Base-by-base conservation (phyloP, 2,888 invertebrate species). In the Pristionchus entomophagus region DNA sequence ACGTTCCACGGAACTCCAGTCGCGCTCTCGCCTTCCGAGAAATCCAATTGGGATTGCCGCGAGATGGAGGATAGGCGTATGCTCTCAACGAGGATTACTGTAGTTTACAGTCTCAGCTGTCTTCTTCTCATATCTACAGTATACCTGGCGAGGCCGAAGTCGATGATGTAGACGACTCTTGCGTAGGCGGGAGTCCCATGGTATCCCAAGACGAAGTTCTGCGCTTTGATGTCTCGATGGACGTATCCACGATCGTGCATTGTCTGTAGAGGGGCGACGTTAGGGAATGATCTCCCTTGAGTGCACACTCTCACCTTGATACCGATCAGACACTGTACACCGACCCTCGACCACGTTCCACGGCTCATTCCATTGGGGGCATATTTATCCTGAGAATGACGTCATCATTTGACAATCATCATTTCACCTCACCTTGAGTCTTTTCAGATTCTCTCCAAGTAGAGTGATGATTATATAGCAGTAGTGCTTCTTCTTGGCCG, bases 401-500 rank as follows among this genome's bases (percentile, higher is more conserved):
- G 73, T 45, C 45, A n/a, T 45, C 45, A 10, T 6, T 14, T 10
- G 45, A 45, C 14, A 45, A 45, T 45, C 45, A 45, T 10, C 45
- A 45, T 14, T 14, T 14, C 14, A 45, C 45, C 41, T 2, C 38
- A 84, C 83, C 83, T 65, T 69, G 32, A 91, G 51, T 22, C 86
- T 86, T 12, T 73, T 84, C 56, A 92, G 86, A 81, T 87, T 88
- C 26, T 90, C 90, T 22, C 92, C 92, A 53, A 89, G 88, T 32
- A 92, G 87, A 8, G 91, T 90, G 90, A 92, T 91, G 12, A 91
- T 89, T 86, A 91, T 89, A 86, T 92, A 92, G 80, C 86, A 88
- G 86, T 89, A 92, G 29, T 84, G 86, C 4, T 85, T 87, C 32
- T 88, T 87, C 81, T 91, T 89, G 0, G 91, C 92, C 14, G 90